Conservation (phyloP, 2,888 invertebrate genomes). For the Nezara viridula region DNA sequence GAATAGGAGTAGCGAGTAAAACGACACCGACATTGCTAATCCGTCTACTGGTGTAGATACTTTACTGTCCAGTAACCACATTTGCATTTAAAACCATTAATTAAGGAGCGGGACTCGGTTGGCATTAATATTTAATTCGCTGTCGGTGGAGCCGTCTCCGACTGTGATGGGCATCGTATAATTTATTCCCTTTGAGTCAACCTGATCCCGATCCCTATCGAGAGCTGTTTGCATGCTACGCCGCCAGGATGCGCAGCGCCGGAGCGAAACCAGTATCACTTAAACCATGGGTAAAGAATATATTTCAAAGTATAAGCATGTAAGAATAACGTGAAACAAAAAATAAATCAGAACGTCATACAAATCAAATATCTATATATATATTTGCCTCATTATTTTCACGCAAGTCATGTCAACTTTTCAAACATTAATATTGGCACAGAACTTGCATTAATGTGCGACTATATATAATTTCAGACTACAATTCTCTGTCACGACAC, state of each 20-base stretch:
- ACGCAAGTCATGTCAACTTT: too few species aligned
- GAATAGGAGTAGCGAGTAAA: background rate
- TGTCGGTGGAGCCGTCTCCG: background rate
- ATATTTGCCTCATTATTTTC: background rate
- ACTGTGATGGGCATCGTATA: background rate
- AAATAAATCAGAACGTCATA: too few species aligned
- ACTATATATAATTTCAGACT: too few species aligned
- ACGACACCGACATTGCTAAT: background rate
- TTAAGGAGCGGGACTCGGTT: background rate
- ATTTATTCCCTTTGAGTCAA: background rate
- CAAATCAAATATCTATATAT: too few species aligned
- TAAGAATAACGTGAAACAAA: background rate
- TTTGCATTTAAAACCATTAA: slow-evolving; percentile 25
- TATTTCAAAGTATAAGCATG: background rate
- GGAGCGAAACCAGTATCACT: background rate
- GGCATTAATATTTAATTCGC: slow-evolving; percentile 25
- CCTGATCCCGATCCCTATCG: slow-evolving; percentile 14
- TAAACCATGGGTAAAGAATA: background rate
- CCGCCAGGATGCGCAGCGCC: background rate
- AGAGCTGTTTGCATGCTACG: background rate
- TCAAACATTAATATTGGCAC: too few species aligned
- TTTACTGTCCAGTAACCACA: slow-evolving; percentile 21
- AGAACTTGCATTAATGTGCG: too few species aligned
- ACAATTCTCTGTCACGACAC: too few species aligned
- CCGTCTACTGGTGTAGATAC: background rate